These are phyloP conservation scores for Nemotelus nigrinus DNA, from an alignment of 2,888 invertebrate species.

Conservation along the genomic window DNA sequence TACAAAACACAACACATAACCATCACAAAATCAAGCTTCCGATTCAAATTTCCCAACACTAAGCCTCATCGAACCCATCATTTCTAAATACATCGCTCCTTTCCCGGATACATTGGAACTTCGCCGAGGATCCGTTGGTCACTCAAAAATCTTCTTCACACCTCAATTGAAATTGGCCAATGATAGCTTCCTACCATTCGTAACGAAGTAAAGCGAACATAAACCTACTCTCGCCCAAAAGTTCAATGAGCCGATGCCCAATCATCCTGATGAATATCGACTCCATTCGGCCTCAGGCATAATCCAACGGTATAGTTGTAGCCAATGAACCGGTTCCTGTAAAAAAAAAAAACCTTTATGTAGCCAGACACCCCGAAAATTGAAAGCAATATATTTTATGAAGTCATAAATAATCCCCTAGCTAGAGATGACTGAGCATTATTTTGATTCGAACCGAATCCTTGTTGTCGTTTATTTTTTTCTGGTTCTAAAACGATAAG, in stretches of 20 bases:
- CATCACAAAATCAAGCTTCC: no score
- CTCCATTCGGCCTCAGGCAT: neutral
- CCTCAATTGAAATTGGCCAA: no score
- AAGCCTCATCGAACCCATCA: no score
- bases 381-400: constrained; percentile 51
- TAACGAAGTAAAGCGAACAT: no score
- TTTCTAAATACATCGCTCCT: no score
- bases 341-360: constrained; percentile 37
- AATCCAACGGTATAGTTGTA: constrained; percentile 8
- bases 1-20: no score
- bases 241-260: constrained; percentile 27
- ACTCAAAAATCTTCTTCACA: no score
- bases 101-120: no score
- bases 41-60: no score
- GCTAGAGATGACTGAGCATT: constrained; percentile 49
- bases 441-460: constrained; percentile 47
- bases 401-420: constrained; percentile 47
- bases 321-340: constrained; percentile 47
- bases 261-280: neutral
- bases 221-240: no score
- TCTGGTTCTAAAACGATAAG: constrained; percentile 11
- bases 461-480: neutral
- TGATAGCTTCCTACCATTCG: no score
- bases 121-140: no score
- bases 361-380: constrained; percentile 49